These are phyloP conservation scores for Pluvianellus socialis DNA, from an alignment of 2,113 vertebrate genomes.

Conservation along the genomic window DNA sequence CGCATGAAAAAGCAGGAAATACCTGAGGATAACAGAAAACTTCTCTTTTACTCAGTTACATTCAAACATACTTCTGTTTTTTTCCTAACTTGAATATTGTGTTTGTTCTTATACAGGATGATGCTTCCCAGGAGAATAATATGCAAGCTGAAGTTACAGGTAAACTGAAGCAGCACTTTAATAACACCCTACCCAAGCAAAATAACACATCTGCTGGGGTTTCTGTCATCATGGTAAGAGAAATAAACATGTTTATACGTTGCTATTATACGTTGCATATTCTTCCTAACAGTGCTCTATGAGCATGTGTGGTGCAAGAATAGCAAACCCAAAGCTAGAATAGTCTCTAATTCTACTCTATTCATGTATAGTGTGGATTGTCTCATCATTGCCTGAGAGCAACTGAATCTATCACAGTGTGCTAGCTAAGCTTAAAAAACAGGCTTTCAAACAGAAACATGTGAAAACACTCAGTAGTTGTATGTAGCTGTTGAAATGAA, in stretches of 20 bases:
- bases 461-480: neutral
- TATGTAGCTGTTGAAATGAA: neutral
- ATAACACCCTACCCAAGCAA: conserved; percentile 85
- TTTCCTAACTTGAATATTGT: neutral
- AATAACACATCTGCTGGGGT: conserved; percentile 87
- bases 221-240: conserved; percentile 94
- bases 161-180: conserved; percentile 98
- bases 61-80: neutral
- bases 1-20: neutral
- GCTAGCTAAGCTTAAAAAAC: neutral
- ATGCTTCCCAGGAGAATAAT: conserved; percentile 87
- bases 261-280: neutral
- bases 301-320: conserved; percentile 29
- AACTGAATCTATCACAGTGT: neutral
- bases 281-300: conserved; percentile 8
- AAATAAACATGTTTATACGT: neutral
- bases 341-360: neutral
- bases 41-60: neutral
- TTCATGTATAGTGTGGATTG: neutral
- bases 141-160: conserved; percentile 95
- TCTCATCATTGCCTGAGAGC: neutral
- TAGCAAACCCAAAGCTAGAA: conserved; percentile 27
- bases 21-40: neutral
- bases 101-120: conserved; percentile 77
- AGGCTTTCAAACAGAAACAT: neutral